Conservation (phyloP, 2,797 vertebrate species). For the Hafferia zeledoni region DNA sequence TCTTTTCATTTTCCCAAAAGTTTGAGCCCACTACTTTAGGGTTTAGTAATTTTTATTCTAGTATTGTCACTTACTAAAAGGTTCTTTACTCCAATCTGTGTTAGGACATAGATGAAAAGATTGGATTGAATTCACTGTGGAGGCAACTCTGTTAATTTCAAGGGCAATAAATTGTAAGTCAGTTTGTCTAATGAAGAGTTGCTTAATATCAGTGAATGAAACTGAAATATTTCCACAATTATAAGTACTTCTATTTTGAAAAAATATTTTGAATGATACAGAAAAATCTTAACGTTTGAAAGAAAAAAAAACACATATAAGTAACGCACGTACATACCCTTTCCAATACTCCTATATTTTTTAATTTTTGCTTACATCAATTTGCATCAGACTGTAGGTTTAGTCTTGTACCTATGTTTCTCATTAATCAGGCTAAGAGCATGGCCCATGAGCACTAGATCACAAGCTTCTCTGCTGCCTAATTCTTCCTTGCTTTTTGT, state of each 20-base stretch:
- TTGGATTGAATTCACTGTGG: background rate
- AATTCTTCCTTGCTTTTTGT: background rate
- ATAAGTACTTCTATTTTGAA: background rate
- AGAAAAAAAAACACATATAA: background rate
- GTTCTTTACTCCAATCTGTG: background rate
- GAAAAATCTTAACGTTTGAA: background rate
- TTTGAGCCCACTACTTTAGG: background rate
- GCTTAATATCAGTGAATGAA: background rate
- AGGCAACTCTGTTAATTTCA: background rate
- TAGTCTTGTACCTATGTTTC: background rate
- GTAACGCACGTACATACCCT: fast-evolving
- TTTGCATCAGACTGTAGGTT: background rate
- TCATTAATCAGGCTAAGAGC: background rate
- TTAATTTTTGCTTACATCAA: background rate
- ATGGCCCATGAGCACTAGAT: background rate
- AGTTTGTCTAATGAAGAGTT: background rate
- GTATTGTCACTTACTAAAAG: background rate
- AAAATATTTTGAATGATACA: background rate
- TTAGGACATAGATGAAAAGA: background rate
- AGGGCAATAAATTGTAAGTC: background rate
- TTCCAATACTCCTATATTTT: background rate
- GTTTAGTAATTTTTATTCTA: background rate
- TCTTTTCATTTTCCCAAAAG: background rate
- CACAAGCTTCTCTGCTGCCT: background rate
- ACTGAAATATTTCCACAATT: background rate